Evolutionary conservation across 1,140 invertebrate species (phyloP), one percentile per base, ranked within the genome.

Genomic region (Frieseomelitta varia): DNA sequence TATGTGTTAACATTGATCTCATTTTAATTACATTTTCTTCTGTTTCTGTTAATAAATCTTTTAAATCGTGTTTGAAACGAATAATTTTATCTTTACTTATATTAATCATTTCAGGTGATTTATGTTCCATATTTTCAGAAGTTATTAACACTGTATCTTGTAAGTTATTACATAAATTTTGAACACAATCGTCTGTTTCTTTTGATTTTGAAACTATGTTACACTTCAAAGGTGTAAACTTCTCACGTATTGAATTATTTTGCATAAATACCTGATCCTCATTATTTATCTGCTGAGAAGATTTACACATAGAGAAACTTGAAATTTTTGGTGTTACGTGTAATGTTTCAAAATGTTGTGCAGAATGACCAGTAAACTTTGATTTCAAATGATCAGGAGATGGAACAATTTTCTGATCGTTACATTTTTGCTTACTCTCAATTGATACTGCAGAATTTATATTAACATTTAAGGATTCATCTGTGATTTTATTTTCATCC

Each of bases 91-190:
- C 56, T 77, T 4, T 82, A 30, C 61, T 24, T 30, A 85, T 11
- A 65, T 0, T 55, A 14, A 82, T 63, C 11, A 68, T 55, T 1
- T 85, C 39, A 8, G 47, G 24, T 27, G n/a, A 82, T 58, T 21
- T 8, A 47, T 15, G 2, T 47, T 24, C 24, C 3, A 2, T 15
- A 53, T 69, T 72, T 55, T 55, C 47, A 47, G 21, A 19, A 24
- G 17, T 8, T 8, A 69, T 4, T 30, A 56, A 0, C 11, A 55
- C 72, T 47, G 47, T 77, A 72, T 27, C 15, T 65, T 77, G 56
- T 11, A 85, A n/a, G 8, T 69, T 12, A 27, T 81, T 69, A 61
- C n/a, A 55, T 69, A 81, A 68, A 69, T 39, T 51, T 75, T 81
- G 21, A 68, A 74, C 17, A 65, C n/a, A 65, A n/a, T 67, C 30